A percentile compares a stretch with the other conserved stretches of the same genome.
These are phyloP conservation scores for Eurytoma californica DNA, from an alignment of 2,888 invertebrate genomes.

Conservation along the genomic window DNA sequence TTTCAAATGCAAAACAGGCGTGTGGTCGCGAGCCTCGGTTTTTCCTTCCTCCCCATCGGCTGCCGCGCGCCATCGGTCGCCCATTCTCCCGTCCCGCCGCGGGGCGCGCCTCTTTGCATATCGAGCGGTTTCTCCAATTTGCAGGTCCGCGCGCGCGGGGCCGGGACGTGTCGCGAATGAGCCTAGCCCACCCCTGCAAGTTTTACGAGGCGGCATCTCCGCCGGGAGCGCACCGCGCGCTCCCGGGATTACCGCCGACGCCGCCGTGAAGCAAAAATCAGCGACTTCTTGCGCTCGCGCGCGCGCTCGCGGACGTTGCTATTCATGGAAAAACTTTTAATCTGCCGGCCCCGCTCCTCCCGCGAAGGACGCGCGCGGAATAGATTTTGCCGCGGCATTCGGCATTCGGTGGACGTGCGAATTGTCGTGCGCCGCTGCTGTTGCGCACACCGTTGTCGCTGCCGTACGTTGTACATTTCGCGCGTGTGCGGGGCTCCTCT, in stretches of 20 bases:
- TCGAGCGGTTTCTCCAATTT: slow-evolving; percentile 50
- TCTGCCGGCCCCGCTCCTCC: slow-evolving; percentile 58
- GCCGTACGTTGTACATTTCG: neutral
- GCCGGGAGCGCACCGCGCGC: neutral
- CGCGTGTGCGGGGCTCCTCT: neutral
- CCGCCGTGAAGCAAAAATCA: slow-evolving; percentile 63
- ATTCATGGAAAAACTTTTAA: slow-evolving; percentile 72
- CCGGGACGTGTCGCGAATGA: slow-evolving; percentile 48
- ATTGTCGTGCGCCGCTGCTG: slow-evolving; percentile 5
- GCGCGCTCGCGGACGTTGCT: slow-evolving; percentile 60
- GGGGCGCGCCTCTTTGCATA: slow-evolving; percentile 32
- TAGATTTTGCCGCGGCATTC: slow-evolving; percentile 36
- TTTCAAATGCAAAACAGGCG: slow-evolving; percentile 38
- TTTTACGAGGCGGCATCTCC: slow-evolving; percentile 23
- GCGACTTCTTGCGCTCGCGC: slow-evolving; percentile 58
- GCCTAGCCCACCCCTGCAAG: slow-evolving; percentile 11
- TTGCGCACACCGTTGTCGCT: neutral
- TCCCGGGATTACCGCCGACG: no score
- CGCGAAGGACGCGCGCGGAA: slow-evolving; percentile 27
- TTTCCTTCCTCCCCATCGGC: neutral
- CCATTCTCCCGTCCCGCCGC: neutral
- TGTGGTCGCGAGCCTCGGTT: neutral
- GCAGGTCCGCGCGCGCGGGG: neutral
- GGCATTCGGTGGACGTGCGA: slow-evolving; percentile 17
- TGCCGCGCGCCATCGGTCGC: neutral